phyloP scores from a whole-genome alignment of 2,113 vertebrate genomes.

The Aviceda subcristata region DNA sequence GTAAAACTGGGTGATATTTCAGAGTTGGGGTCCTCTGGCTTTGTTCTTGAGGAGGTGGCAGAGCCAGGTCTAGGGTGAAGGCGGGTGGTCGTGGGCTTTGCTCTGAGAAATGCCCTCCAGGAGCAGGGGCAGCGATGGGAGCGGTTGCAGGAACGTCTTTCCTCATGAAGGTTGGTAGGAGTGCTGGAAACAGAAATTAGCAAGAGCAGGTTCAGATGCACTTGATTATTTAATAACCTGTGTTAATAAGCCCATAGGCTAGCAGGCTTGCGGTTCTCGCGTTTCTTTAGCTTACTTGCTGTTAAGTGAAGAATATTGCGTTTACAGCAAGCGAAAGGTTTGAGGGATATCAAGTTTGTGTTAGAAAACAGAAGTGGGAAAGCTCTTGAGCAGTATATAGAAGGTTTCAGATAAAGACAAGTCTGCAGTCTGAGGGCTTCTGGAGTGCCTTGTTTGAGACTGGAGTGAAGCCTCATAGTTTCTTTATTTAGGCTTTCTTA shows the following conservation, averaged over 20 bases:
- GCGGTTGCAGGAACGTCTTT: not conserved
- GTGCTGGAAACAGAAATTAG: not conserved
- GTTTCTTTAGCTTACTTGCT: not conserved
- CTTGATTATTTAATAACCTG: not conserved
- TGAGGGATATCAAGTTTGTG: rapidly evolving
- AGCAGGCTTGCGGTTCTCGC: rapidly evolving
- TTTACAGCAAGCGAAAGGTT: not conserved
- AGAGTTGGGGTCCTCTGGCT: not conserved
- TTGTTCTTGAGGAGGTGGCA: not conserved
- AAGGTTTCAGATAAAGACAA: not conserved
- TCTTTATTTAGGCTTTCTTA: not conserved
- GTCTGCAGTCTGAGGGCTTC: not conserved
- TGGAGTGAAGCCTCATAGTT: not conserved
- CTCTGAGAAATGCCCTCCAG: not conserved
- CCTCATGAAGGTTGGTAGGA: not conserved
- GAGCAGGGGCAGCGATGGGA: not conserved
- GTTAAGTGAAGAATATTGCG: not conserved
- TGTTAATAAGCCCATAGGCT: not conserved
- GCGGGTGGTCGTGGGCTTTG: not conserved
- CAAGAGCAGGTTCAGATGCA: not conserved
- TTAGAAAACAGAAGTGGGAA: not conserved
- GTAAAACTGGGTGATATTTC: not conserved
- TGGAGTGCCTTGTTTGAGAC: not conserved
- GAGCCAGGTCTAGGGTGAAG: not conserved
- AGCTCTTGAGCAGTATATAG: not conserved